phyloP scores from a whole-genome alignment of 2,113 vertebrate species.

The Rhadina sibilatrix region DNA sequence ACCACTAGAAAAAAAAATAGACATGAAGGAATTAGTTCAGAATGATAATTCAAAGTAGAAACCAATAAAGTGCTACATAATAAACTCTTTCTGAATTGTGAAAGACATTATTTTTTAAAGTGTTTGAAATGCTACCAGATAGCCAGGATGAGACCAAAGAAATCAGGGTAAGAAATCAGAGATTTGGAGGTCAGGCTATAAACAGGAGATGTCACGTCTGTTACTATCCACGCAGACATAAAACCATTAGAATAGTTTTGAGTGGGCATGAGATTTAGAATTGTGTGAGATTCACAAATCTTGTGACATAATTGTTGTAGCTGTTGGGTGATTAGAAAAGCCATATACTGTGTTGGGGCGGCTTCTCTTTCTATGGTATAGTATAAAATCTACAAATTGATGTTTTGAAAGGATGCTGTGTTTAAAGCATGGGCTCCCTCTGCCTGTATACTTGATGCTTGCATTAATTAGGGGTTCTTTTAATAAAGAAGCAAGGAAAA shows the following conservation, averaged over 20 bases:
- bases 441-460: not conserved
- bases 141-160: not conserved
- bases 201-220: not conserved
- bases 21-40: not conserved
- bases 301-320: not conserved
- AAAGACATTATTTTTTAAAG: not conserved
- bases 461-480: not conserved
- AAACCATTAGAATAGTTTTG: not conserved
- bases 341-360: not conserved
- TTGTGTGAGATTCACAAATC: not conserved
- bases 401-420: not conserved
- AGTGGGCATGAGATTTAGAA: not conserved
- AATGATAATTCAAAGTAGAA: not conserved
- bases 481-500: not conserved
- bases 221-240: not conserved
- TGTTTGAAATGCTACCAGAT: not conserved
- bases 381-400: not conserved
- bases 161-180: not conserved
- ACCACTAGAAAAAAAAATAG: not conserved
- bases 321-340: not conserved
- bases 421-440: not conserved
- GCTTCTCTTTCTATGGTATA: not conserved
- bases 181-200: not conserved
- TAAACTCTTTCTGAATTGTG: not conserved
- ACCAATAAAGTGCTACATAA: not conserved